Evolutionary conservation across 2,888 invertebrate genomes (phyloP).

Genomic region (Stenichneumon culpator): DNA sequence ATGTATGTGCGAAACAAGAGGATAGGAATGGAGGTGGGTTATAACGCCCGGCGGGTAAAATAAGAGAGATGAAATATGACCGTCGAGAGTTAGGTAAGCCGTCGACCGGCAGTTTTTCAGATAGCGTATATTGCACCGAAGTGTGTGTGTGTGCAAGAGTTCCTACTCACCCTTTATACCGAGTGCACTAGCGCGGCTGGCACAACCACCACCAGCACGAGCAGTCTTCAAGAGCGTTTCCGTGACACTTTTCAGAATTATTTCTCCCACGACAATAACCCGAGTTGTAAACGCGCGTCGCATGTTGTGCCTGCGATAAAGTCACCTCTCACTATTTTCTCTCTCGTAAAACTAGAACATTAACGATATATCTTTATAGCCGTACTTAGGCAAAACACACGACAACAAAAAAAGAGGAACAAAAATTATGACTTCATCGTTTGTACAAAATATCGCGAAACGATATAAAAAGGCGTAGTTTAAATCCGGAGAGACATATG

Average conservation of each 20-base stretch:
- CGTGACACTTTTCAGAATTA: constrained; percentile 67
- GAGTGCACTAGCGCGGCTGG: constrained; percentile 33
- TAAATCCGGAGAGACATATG: background rate
- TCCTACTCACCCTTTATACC: constrained; percentile 26
- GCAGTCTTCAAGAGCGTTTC: constrained; percentile 67
- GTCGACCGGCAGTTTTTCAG: constrained; percentile 72
- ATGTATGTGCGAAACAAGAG: constrained; percentile 71
- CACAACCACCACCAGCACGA: constrained; percentile 40
- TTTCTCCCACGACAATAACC: constrained; percentile 68
- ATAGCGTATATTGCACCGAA: constrained; percentile 49
- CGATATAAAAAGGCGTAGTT: background rate
- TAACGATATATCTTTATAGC: constrained; percentile 37
- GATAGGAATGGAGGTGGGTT: constrained; percentile 67
- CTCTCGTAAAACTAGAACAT: constrained; percentile 38
- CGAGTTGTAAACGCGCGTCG: constrained; percentile 66
- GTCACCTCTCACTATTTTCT: constrained; percentile 25
- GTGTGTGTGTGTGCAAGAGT: constrained; percentile 47
- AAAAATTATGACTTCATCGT: background rate
- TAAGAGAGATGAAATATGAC: constrained; percentile 76
- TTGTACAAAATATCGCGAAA: background rate
- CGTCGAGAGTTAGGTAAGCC: constrained; percentile 76
- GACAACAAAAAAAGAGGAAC: background rate
- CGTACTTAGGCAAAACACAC: background rate
- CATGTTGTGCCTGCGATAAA: constrained; percentile 63
- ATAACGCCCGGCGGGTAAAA: constrained; percentile 66